phyloP scores from a whole-genome alignment of 2,797 vertebrate genomes.

The Simalia tracyae region DNA sequence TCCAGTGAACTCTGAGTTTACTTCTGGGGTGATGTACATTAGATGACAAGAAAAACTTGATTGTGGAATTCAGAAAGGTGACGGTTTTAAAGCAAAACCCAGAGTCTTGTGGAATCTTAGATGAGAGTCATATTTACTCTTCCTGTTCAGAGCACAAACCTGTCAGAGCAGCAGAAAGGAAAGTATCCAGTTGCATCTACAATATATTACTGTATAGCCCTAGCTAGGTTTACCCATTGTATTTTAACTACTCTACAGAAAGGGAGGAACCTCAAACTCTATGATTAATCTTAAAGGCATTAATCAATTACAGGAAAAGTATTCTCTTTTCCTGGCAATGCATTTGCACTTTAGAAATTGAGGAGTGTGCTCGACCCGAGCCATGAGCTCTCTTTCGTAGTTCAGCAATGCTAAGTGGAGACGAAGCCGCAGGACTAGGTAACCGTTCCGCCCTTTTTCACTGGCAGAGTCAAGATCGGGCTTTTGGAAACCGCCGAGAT shows the following conservation, averaged over 20 bases:
- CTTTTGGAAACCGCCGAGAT: neutral
- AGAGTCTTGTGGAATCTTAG: neutral
- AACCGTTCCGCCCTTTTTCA: neutral
- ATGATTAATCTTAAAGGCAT: neutral
- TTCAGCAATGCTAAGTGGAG: neutral
- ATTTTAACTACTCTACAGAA: neutral
- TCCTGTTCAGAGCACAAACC: neutral
- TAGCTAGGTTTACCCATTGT: neutral
- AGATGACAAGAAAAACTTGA: neutral
- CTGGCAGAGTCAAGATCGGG: neutral
- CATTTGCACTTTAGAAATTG: neutral
- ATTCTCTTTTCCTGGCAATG: neutral
- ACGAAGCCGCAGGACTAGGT: neutral
- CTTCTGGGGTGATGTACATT: neutral
- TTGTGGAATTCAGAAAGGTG: neutral
- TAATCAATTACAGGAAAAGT: neutral
- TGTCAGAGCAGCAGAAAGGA: neutral
- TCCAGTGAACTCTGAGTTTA: neutral
- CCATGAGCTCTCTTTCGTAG: neutral
- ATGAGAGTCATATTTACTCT: neutral
- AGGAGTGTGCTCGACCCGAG: neutral
- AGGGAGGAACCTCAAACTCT: neutral
- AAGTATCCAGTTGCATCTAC: neutral
- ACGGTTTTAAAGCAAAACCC: neutral
- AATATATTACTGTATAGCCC: neutral